Conservation (phyloP, 2,888 invertebrate genomes). For the Pseudolycoriella hygida region DNA sequence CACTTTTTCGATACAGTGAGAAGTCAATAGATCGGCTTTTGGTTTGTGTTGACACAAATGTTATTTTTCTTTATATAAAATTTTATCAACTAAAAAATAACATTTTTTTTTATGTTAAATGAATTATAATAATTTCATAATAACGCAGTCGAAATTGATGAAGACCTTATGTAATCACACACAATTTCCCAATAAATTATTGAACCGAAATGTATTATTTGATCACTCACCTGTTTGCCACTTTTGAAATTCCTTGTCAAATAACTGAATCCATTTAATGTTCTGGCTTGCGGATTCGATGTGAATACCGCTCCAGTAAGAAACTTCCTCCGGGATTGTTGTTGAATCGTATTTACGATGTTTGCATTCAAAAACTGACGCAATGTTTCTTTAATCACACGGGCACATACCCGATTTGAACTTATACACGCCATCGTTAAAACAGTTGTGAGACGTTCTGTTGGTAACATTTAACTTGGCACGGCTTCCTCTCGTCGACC, state of each 20-base stretch:
- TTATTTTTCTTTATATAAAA: too few species aligned
- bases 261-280: slow-evolving; percentile 4
- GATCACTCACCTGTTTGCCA: slow-evolving; percentile 4
- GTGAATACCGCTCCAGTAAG: slow-evolving; percentile 4
- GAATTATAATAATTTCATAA: background rate
- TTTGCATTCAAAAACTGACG: slow-evolving; percentile 57
- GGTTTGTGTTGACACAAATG: too few species aligned
- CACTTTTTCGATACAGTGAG: too few species aligned
- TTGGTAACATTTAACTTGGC: slow-evolving; percentile 17
- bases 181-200: background rate
- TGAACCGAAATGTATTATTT: background rate
- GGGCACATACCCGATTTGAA: slow-evolving; percentile 66
- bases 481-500: slow-evolving; percentile 11
- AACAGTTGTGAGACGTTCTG: slow-evolving; percentile 42
- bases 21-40: too few species aligned
- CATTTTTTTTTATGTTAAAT: too few species aligned
- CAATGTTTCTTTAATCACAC: slow-evolving; percentile 60
- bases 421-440: slow-evolving; percentile 70
- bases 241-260: slow-evolving; percentile 4
- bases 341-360: slow-evolving; percentile 26
- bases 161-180: slow-evolving; percentile 2
- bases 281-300: slow-evolving; percentile 1
- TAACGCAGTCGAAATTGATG: background rate
- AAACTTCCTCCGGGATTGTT: slow-evolving; percentile 5
- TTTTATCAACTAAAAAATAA: too few species aligned